These are phyloP conservation scores for Burhinus oedicnemus DNA, from an alignment of 2,113 vertebrate species.

Conservation along the genomic window DNA sequence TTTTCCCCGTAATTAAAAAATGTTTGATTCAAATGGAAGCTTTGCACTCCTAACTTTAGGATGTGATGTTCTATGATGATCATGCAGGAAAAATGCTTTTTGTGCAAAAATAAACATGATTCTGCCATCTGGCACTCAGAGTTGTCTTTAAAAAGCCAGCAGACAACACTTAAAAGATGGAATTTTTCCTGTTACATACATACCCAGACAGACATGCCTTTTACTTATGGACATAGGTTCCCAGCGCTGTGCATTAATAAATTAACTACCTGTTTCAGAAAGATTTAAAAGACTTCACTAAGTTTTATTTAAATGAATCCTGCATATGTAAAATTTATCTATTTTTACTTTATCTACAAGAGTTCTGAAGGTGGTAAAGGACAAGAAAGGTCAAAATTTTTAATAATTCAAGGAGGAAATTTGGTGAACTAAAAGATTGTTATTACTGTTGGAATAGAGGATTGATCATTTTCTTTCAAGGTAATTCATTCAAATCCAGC, in stretches of 20 bases:
- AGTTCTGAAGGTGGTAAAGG: background rate
- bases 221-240: background rate
- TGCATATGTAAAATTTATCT: background rate
- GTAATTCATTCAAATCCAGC: background rate
- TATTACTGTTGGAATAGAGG: background rate
- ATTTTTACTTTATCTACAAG: background rate
- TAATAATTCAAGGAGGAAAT: background rate
- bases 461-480: background rate
- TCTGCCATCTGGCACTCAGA: background rate
- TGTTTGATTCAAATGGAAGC: background rate
- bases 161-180: background rate
- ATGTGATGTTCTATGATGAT: background rate
- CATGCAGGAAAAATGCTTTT: background rate
- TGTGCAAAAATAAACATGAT: background rate
- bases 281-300: background rate
- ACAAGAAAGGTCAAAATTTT: background rate
- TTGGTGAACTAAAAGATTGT: background rate
- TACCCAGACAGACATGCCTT: background rate
- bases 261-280: background rate
- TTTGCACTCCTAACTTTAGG: background rate
- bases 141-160: background rate
- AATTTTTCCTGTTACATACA: background rate
- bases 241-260: background rate
- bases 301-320: background rate
- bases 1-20: background rate